Evolutionary conservation across 2,113 vertebrate species (phyloP).

Genomic region (Oplegnathus fasciatus): DNA sequence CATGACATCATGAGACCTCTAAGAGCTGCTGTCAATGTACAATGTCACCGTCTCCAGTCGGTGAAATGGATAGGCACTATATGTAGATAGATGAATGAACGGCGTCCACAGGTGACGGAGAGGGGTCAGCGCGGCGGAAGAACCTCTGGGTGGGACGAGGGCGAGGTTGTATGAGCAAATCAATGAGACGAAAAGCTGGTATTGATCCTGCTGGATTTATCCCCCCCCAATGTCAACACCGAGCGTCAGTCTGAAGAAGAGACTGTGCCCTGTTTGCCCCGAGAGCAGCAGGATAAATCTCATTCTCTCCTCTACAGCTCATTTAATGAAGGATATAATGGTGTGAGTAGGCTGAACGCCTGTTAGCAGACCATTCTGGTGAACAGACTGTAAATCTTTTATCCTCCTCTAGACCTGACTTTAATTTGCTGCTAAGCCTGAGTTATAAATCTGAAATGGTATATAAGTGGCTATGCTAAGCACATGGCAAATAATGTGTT

Average conservation of each 20-base stretch:
- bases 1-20: conserved; percentile 53
- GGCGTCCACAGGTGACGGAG: conserved; percentile 62
- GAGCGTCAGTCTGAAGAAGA: conserved; percentile 67
- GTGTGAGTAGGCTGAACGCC: conserved; percentile 69
- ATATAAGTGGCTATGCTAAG: conserved; percentile 14
- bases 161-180: conserved; percentile 72
- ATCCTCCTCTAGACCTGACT: conserved; percentile 56
- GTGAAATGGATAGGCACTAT: conserved; percentile 59
- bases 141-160: conserved; percentile 70
- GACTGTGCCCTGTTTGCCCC: conserved; percentile 69
- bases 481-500: conserved; percentile 53
- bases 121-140: conserved; percentile 70
- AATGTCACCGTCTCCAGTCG: conserved; percentile 34
- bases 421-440: conserved; percentile 58
- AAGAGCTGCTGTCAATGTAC: conserved; percentile 14
- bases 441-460: conserved; percentile 59
- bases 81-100: conserved; percentile 72
- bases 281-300: conserved; percentile 75
- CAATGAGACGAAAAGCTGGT: conserved; percentile 78
- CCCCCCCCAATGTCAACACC: conserved; percentile 77
- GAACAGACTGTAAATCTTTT: conserved; percentile 70
- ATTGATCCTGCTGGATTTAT: conserved; percentile 83
- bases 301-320: conserved; percentile 63
- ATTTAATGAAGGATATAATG: conserved; percentile 78
- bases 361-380: conserved; percentile 63